phyloP scores from a whole-genome alignment of 2,797 vertebrate species.

The Triplophysa bombifrons region DNA sequence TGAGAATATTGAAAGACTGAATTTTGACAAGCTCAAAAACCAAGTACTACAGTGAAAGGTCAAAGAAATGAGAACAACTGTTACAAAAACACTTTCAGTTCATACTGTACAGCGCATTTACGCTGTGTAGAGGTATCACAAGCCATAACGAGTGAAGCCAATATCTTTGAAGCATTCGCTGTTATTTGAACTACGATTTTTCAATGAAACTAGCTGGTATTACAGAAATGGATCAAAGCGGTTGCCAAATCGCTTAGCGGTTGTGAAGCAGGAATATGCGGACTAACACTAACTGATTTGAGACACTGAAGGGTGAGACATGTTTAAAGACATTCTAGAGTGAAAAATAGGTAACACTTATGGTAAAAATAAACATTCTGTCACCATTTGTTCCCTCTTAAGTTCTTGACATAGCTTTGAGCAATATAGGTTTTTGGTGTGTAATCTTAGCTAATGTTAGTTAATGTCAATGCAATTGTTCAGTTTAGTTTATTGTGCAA shows the following conservation, averaged over 20 bases:
- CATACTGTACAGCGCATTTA: slow-evolving; percentile 16
- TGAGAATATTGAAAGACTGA: slow-evolving; percentile 7
- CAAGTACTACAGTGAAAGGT: slow-evolving; percentile 19
- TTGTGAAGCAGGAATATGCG: no score
- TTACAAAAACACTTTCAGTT: not conserved
- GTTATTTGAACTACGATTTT: not conserved
- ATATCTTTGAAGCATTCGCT: not conserved
- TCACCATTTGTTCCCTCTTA: no score
- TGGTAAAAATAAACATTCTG: no score
- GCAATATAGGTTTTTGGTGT: no score
- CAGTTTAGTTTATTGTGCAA: not conserved
- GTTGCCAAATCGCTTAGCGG: no score
- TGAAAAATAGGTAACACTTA: no score
- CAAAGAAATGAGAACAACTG: slow-evolving; percentile 21
- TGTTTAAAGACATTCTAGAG: no score
- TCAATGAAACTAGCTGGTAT: not conserved
- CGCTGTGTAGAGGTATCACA: not conserved
- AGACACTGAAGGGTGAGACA: no score
- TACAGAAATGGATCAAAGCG: not conserved
- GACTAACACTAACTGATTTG: no score
- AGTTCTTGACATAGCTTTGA: no score
- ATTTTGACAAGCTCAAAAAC: not conserved
- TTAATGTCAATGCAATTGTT: no score
- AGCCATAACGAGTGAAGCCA: not conserved
- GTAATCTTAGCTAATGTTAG: no score